Evolutionary conservation across 2,113 vertebrate genomes (phyloP).

Genomic region (Nanger granti): DNA sequence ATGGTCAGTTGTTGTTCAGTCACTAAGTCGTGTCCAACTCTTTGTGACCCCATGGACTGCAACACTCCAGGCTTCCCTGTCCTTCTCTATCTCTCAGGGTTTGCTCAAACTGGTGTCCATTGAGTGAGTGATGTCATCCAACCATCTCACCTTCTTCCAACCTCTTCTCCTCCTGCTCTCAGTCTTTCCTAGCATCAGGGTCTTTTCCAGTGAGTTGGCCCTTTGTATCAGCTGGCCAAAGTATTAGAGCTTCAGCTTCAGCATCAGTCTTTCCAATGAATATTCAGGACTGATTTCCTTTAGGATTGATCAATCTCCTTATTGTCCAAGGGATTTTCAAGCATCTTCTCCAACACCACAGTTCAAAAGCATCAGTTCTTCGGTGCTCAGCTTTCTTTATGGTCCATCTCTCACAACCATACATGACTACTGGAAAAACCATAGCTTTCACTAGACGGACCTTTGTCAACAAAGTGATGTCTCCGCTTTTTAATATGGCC

Average conservation of each 20-base stretch:
- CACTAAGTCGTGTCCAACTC: rapidly evolving
- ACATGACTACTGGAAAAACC: not conserved
- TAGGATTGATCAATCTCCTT: not conserved
- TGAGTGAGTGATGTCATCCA: not conserved
- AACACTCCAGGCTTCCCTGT: not conserved
- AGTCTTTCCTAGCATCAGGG: not conserved
- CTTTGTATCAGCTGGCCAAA: not conserved
- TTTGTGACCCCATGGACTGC: not conserved
- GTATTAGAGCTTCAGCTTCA: not conserved
- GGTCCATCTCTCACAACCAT: not conserved
- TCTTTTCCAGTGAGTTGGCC: not conserved
- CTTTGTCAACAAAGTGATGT: not conserved
- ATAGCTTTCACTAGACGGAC: not conserved
- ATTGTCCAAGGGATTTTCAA: not conserved
- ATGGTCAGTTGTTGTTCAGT: not conserved
- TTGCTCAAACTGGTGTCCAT: not conserved
- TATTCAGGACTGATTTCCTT: not conserved
- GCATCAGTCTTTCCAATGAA: not conserved
- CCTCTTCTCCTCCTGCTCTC: not conserved
- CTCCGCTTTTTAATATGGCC: not conserved
- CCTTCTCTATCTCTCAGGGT: not conserved
- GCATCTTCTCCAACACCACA: not conserved
- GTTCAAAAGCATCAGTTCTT: not conserved
- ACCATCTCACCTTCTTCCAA: not conserved
- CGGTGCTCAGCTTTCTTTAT: not conserved